Conservation (phyloP, 1,140 invertebrate genomes). For the Akabosia matsudoensis region DNA sequence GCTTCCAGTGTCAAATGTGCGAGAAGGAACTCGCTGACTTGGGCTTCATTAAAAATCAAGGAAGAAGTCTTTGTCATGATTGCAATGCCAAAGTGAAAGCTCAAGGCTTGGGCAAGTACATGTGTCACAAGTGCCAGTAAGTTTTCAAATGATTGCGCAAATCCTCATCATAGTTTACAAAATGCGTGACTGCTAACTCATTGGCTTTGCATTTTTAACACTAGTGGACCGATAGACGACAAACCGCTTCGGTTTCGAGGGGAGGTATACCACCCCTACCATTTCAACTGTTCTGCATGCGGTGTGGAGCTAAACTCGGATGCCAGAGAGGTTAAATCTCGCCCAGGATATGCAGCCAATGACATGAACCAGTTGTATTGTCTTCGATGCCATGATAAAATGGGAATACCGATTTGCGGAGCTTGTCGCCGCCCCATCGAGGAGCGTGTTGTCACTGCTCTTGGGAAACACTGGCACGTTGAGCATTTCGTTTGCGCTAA, state of each 20-base stretch:
- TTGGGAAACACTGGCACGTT: conserved; percentile 99
- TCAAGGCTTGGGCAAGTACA: conserved; percentile 89
- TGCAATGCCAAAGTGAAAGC: conserved; percentile 96
- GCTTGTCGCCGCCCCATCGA: conserved; percentile 95
- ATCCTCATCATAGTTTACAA: background rate
- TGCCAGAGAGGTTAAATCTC: conserved; percentile 88
- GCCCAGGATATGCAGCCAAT: conserved; percentile 83
- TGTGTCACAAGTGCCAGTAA: conserved; percentile 99
- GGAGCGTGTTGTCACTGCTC: conserved; percentile 90
- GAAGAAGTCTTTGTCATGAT: conserved; percentile 89
- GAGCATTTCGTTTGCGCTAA: conserved; percentile 86
- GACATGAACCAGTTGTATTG: conserved; percentile 96
- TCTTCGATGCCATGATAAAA: conserved; percentile 96
- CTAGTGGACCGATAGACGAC: conserved; percentile 89
- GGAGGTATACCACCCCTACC: conserved; percentile 98
- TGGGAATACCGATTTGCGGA: conserved; percentile 91
- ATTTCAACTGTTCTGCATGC: conserved; percentile 95
- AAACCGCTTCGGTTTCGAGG: conserved; percentile 92
- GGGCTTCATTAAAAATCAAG: conserved; percentile 93
- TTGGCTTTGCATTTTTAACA: conserved; percentile 47
- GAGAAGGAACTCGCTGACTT: conserved; percentile 86
- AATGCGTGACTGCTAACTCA: conserved; percentile 23
- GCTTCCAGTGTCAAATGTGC: conserved; percentile 95
- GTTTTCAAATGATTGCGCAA: conserved; percentile 51
- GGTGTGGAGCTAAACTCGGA: conserved; percentile 80